phyloP scores from a whole-genome alignment of 2,113 vertebrate species.

The Poicephalus meyeri region DNA sequence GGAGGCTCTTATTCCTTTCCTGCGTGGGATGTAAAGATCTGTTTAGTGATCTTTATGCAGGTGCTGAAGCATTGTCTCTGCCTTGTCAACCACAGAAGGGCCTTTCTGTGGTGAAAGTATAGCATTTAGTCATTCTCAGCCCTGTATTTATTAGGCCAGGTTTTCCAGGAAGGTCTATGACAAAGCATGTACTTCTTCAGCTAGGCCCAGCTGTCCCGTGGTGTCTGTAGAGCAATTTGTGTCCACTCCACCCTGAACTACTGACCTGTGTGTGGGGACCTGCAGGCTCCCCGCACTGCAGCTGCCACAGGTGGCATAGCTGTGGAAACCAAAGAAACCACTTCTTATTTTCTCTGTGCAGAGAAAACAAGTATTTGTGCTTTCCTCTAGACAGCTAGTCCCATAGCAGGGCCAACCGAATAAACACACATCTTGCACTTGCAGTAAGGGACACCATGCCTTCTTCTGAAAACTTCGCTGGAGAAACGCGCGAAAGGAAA shows the following conservation, averaged over 20 bases:
- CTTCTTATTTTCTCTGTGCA: background rate
- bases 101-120: background rate
- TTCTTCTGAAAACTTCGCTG: background rate
- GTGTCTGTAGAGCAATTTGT: background rate
- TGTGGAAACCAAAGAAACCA: background rate
- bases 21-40: background rate
- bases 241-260: background rate
- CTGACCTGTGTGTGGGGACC: rapidly evolving
- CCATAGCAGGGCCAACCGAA: background rate
- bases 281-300: rapidly evolving
- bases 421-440: rapidly evolving
- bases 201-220: background rate
- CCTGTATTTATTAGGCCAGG: background rate
- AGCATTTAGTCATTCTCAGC: background rate
- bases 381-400: background rate
- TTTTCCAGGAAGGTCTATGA: background rate
- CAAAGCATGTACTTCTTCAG: background rate
- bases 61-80: background rate
- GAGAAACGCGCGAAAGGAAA: background rate
- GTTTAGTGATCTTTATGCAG: background rate
- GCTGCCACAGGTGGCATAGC: background rate
- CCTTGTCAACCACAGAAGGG: rapidly evolving
- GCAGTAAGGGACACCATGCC: background rate
- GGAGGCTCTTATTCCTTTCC: background rate
- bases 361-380: background rate